Percentiles rank a stretch among this genome's conserved stretches.
These are phyloP conservation scores for Calephelis virginiensis DNA, from an alignment of 1,140 invertebrate species.

Conservation along the genomic window DNA sequence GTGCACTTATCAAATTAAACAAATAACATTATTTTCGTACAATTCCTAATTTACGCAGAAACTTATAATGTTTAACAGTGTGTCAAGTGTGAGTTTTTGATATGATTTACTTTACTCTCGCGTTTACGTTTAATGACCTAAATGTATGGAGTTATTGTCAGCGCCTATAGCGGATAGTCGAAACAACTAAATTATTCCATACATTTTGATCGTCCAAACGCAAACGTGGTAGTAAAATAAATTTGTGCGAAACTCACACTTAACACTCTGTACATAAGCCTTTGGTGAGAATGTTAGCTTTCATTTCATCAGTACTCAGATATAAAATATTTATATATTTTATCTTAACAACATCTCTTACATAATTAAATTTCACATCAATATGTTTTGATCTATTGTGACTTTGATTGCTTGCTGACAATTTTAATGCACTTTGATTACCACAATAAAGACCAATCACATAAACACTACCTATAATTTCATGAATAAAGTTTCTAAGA, in stretches of 20 bases:
- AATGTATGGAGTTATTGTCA: too few species aligned
- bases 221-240: too few species aligned
- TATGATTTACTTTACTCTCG: too few species aligned
- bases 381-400: conserved; percentile 29
- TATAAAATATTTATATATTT: conserved; percentile 21
- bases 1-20: conserved; percentile 27
- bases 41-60: conserved; percentile 24
- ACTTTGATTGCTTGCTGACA: conserved; percentile 22
- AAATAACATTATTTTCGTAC: conserved; percentile 18
- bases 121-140: too few species aligned
- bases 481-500: conserved; percentile 20
- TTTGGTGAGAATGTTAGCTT: conserved; percentile 24
- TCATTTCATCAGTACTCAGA: conserved; percentile 24
- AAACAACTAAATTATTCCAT: too few species aligned
- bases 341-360: conserved; percentile 24
- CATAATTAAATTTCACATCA: conserved; percentile 24
- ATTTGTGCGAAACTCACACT: too few species aligned
- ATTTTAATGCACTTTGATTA: conserved; percentile 36
- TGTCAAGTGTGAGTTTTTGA: too few species aligned
- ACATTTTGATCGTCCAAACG: too few species aligned
- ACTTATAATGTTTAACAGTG: conserved; percentile 27
- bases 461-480: conserved; percentile 20
- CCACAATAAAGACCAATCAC: conserved; percentile 23
- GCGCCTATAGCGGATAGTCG: too few species aligned
- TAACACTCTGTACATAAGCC: conserved; percentile 16